Percentiles rank a stretch among this genome's conserved stretches.
These are phyloP conservation scores for Luidia sarsii DNA, from an alignment of 53 echinoderm and acorn worm genomes.

Conservation along the genomic window DNA sequence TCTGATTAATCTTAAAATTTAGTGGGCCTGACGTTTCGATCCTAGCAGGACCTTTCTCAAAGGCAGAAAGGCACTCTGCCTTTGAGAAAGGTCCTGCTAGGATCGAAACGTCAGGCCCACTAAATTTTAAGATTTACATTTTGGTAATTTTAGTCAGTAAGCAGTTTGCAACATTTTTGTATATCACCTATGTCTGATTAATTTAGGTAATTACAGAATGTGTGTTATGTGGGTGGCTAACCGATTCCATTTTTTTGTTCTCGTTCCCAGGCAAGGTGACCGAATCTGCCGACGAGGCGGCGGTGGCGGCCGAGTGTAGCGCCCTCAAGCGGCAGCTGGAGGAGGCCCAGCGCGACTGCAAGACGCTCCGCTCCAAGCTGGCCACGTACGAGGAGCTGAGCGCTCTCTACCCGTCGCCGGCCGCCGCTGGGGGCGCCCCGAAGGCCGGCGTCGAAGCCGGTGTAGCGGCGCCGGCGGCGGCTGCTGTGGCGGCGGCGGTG, in stretches of 20 bases:
- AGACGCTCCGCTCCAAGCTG: conserved; percentile 79
- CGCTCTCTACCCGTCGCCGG: conserved; percentile 51
- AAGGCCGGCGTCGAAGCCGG: conserved; percentile 46
- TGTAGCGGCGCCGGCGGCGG: conserved; percentile 41
- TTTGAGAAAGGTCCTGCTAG: too few species aligned
- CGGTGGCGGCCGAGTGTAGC: conserved; percentile 58
- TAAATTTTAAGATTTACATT: too few species aligned
- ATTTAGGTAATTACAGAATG: too few species aligned
- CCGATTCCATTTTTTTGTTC: not conserved
- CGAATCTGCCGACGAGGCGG: conserved; percentile 9
- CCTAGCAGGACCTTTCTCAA: too few species aligned
- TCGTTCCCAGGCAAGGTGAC: not conserved
- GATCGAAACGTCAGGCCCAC: too few species aligned
- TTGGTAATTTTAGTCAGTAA: too few species aligned
- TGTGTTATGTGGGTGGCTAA: not conserved
- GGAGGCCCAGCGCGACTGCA: conserved; percentile 78
- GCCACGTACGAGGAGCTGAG: conserved; percentile 78
- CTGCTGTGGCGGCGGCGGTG: too few species aligned
- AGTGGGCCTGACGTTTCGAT: too few species aligned
- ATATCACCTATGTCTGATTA: too few species aligned
- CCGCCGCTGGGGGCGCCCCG: not conserved
- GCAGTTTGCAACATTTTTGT: too few species aligned
- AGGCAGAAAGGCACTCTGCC: too few species aligned
- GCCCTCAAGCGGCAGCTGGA: conserved; percentile 83
- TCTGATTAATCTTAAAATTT: too few species aligned